Conservation (phyloP, 2,113 vertebrate species). For the Marmota monax region DNA sequence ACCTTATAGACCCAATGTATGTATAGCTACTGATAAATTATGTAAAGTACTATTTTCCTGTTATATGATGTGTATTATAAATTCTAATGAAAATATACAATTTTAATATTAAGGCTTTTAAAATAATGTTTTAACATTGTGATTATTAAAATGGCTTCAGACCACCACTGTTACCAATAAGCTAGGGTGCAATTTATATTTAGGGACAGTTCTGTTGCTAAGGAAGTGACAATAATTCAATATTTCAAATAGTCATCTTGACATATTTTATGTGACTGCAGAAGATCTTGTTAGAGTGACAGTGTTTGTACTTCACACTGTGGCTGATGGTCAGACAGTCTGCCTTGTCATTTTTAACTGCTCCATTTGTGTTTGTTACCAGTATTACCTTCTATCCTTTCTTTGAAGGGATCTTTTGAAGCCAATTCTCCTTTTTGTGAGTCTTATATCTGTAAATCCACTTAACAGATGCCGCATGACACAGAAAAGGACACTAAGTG, state of each 20-base stretch:
- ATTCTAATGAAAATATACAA: background rate
- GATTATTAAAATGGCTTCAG: background rate
- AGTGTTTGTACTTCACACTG: background rate
- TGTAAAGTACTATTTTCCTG: background rate
- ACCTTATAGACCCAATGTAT: background rate
- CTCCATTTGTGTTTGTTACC: background rate
- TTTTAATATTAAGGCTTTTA: background rate
- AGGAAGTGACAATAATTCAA: background rate
- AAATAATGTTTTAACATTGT: background rate
- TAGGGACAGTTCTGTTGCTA: background rate
- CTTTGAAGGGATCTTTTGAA: background rate
- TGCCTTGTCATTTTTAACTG: background rate
- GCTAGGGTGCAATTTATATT: background rate
- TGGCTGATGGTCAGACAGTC: background rate
- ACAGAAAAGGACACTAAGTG: background rate
- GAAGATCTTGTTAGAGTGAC: background rate
- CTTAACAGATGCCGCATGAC: background rate
- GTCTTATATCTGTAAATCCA: background rate
- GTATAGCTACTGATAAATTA: background rate
- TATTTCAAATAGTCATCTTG: background rate
- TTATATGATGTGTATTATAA: background rate
- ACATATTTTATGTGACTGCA: background rate
- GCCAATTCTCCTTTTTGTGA: background rate
- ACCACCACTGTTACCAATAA: background rate
- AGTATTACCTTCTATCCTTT: background rate